Evolutionary conservation across 2,888 invertebrate species (phyloP).

Genomic region (Leptogaster cylindrica): DNA sequence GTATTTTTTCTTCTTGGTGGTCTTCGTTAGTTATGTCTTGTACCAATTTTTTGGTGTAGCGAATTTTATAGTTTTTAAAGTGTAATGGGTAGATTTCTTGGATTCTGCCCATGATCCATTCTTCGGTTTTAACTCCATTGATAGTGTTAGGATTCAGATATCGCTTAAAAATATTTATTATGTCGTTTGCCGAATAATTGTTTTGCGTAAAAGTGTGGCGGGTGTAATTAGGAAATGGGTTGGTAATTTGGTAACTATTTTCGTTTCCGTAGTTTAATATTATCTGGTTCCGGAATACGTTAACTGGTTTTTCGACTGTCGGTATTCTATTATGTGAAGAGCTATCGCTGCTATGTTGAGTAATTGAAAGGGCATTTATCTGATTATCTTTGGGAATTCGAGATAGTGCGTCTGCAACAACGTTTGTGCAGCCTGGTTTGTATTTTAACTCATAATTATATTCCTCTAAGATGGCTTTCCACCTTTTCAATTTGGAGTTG

Average conservation of each 20-base stretch:
- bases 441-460: too few species aligned
- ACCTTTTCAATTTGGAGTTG: not conserved
- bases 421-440: too few species aligned
- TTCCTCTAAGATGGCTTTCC: too few species aligned
- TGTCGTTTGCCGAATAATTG: slow-evolving; percentile 24
- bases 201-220: slow-evolving; percentile 37
- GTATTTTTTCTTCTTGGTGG: not conserved
- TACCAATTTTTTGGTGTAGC: not conserved
- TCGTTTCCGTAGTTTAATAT: slow-evolving; percentile 27
- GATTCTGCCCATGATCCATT: slow-evolving; percentile 40
- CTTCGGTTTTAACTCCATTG: slow-evolving; percentile 39
- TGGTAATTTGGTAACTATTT: too few species aligned
- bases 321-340: too few species aligned
- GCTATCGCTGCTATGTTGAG: slow-evolving; percentile 16
- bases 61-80: not conserved
- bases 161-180: too few species aligned
- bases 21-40: too few species aligned
- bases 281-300: slow-evolving; percentile 27
- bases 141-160: slow-evolving; percentile 29
- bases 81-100: slow-evolving; percentile 27
- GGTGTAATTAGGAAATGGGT: slow-evolving; percentile 35
- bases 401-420: too few species aligned
- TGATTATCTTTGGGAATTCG: too few species aligned
- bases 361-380: not conserved
- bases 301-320: too few species aligned